phyloP scores from a whole-genome alignment of 2,888 invertebrate species.

The Sesia bembeciformis region DNA sequence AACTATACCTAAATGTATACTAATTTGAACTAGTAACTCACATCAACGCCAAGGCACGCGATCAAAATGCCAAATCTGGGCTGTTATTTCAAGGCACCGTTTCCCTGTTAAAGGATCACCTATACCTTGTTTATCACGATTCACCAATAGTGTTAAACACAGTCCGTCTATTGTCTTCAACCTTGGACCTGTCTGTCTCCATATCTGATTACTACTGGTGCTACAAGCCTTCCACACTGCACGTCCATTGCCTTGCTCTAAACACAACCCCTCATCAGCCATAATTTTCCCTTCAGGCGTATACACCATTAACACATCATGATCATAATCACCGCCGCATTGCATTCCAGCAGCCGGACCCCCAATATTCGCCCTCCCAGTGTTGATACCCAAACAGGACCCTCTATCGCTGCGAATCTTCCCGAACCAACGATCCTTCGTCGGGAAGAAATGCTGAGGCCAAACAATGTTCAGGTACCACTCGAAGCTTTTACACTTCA shows the following conservation, averaged over 20 bases:
- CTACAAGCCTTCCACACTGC: slow-evolving; percentile 83
- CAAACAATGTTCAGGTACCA: slow-evolving; percentile 97
- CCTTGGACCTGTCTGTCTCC: slow-evolving; percentile 73
- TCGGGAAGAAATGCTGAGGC: slow-evolving; percentile 97
- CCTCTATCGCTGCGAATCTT: slow-evolving; percentile 77
- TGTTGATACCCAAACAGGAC: slow-evolving; percentile 47
- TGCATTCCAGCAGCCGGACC: slow-evolving; percentile 79
- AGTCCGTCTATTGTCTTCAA: slow-evolving; percentile 41
- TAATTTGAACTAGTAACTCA: background rate
- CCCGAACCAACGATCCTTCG: slow-evolving; percentile 90
- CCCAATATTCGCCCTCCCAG: slow-evolving; percentile 70
- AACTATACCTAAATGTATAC: too few relatives aligned
- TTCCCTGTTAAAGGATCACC: slow-evolving; percentile 70
- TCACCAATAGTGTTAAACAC: slow-evolving; percentile 42
- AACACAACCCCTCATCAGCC: slow-evolving; percentile 91
- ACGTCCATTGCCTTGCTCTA: slow-evolving; percentile 79
- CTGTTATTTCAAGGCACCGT: slow-evolving; percentile 69
- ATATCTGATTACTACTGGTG: slow-evolving; percentile 79
- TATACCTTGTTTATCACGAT: slow-evolving; percentile 29
- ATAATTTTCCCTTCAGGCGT: slow-evolving; percentile 82
- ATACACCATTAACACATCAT: slow-evolving; percentile 82
- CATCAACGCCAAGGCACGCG: slow-evolving; percentile 77
- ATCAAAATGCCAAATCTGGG: slow-evolving; percentile 82
- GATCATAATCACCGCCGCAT: slow-evolving; percentile 75
- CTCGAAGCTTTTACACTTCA: slow-evolving; percentile 89